Percentiles rank a stretch among this genome's conserved stretches.
Evolutionary conservation across 2,797 vertebrate genomes (phyloP).

Genomic region (Gymnodraco acuticeps): DNA sequence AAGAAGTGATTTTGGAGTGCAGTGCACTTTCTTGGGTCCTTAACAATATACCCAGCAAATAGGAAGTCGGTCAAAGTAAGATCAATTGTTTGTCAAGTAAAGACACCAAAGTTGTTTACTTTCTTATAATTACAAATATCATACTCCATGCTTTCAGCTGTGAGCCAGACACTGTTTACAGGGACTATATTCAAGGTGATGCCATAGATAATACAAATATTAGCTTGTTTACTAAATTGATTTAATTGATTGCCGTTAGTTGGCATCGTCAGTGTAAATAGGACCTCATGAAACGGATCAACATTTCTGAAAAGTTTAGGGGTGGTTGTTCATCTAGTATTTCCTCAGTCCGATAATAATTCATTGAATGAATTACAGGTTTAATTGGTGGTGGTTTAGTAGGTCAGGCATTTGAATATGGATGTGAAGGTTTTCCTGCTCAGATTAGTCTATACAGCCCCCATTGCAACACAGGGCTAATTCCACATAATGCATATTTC

Average conservation of each 20-base stretch:
- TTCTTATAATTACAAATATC: neutral
- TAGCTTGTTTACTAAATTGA: neutral
- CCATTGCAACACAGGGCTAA: conserved; percentile 42
- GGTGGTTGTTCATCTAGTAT: conserved; percentile 13
- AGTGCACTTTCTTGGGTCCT: too few relatives aligned
- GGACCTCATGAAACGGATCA: neutral
- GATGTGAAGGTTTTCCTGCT: conserved; percentile 1
- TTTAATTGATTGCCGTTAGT: neutral
- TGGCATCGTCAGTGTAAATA: neutral
- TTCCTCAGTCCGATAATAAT: conserved; percentile 6
- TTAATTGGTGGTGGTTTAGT: conserved; percentile 41
- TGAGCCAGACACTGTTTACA: neutral
- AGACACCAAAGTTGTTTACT: neutral
- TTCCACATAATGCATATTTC: conserved; percentile 65
- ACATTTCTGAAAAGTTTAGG: conserved; percentile 10
- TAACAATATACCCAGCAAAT: too few relatives aligned
- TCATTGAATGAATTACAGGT: conserved; percentile 20
- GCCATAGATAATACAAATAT: neutral
- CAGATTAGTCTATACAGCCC: conserved; percentile 26
- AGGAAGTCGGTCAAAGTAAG: neutral
- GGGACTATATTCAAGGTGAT: neutral
- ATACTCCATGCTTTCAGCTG: neutral
- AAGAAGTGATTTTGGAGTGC: neutral
- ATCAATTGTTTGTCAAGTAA: neutral
- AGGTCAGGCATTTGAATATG: conserved; percentile 33